Evolutionary conservation across 2,888 invertebrate genomes (phyloP), one percentile per base, ranked within the genome.

Genomic region (Pegoplata infirma): DNA sequence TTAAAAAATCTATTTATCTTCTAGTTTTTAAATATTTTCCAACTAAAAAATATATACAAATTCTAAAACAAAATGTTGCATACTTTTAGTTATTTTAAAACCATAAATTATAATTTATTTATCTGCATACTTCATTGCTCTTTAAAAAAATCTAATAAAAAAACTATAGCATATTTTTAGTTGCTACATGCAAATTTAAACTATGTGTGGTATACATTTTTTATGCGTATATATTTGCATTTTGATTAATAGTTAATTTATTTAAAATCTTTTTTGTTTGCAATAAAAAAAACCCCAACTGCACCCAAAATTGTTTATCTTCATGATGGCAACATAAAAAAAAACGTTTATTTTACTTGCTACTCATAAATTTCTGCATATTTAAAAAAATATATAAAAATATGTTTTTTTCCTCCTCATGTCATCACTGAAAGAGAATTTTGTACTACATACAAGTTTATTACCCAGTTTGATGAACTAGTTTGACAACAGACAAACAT

Each of bases 181-280:
- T 49, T 25, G 61, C 2, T 53, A 53, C 8, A 58, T 0, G n/a
- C 21, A 14, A 28, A 49, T 32, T 56, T 1, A 12, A n/a, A 12
- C 12, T 16, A 19, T 5, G 10, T 36, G 32, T 16, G 5, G 8
- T 12, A 21, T 8, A 58, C 4, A 7, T 44, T 61, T 53, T 49
- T 23, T 16, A 1, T 16, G 3, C 14, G 4, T 51, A 21, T 49
- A 49, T 67, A 19, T 36, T 74, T 53, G n/a, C n/a, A 59, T 68
- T 69, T 64, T 72, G 51, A 56, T 72, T 72, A 56, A 61, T 67
- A 46, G 61, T 46, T 51, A 72, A 67, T 55, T 72, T 67, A 72
- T 64, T 77, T 68, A 63, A 68, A 51, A 68, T 32, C 19, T 56
- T 8, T n/a, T n/a, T n/a, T n/a, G n/a, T n/a, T n/a, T 1, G 5